phyloP scores from a whole-genome alignment of 2,113 vertebrate genomes.

The Anguilla japonica region DNA sequence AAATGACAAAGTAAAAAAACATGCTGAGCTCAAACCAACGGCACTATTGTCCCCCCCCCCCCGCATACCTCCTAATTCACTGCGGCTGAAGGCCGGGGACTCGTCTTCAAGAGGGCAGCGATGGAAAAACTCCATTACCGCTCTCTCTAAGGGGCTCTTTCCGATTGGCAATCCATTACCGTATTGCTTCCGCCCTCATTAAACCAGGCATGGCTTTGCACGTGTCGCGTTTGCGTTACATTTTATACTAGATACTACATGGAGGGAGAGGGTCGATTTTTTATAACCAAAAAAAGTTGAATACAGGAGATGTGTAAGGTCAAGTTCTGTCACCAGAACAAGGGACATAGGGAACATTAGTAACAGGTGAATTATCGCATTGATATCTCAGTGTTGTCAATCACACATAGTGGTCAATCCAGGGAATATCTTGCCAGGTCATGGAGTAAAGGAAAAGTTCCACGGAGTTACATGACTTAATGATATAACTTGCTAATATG shows the following conservation, averaged over 20 bases:
- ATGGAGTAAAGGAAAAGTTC: too few species aligned
- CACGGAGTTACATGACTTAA: too few species aligned
- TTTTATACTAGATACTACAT: neutral
- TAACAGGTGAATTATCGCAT: neutral
- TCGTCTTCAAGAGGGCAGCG: constrained; percentile 4
- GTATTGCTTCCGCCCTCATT: constrained; percentile 11
- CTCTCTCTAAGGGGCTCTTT: neutral
- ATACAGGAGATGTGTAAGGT: too few species aligned
- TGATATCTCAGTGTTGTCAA: neutral
- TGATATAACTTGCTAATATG: neutral
- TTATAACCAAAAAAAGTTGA: neutral
- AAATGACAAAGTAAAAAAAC: neutral
- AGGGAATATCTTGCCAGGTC: too few species aligned
- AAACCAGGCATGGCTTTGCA: neutral
- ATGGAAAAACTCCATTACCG: constrained; percentile 21
- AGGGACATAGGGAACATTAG: neutral
- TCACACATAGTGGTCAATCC: neutral
- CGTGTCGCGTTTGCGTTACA: neutral
- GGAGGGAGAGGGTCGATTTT: neutral
- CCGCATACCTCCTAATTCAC: neutral
- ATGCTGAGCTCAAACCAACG: neutral
- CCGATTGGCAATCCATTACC: neutral
- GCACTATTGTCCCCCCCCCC: neutral
- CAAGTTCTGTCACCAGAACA: neutral
- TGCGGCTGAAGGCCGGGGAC: neutral